Percentiles rank a stretch among this genome's conserved stretches.
phyloP scores from a whole-genome alignment of 2,113 vertebrate genomes.

The Apodemus sylvaticus region DNA sequence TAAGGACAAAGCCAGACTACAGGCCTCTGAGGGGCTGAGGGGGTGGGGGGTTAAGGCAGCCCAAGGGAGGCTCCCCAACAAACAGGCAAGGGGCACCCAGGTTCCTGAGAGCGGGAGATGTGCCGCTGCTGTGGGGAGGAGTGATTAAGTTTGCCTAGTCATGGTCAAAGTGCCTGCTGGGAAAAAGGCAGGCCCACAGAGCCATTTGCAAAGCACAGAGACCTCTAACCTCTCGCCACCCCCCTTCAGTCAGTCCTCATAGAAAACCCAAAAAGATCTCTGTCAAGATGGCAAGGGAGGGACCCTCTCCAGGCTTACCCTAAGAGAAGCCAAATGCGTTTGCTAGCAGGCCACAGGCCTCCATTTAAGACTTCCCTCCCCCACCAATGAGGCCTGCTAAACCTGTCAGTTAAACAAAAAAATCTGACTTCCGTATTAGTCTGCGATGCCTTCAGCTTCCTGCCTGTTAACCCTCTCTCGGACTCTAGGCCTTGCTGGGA shows the following conservation, averaged over 20 bases:
- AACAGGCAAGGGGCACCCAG: not conserved
- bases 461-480: slow-evolving; percentile 87
- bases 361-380: slow-evolving; percentile 68
- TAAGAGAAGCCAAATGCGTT: slow-evolving; percentile 70
- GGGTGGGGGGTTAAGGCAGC: not conserved
- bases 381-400: slow-evolving; percentile 79
- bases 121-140: not conserved
- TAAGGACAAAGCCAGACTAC: not conserved
- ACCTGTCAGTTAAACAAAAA: slow-evolving; percentile 86
- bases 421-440: slow-evolving; percentile 86
- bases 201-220: slow-evolving; percentile 26
- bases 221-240: not conserved
- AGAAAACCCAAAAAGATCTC: slow-evolving; percentile 47
- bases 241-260: not conserved
- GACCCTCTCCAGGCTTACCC: slow-evolving; percentile 58
- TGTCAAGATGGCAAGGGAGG: slow-evolving; percentile 65
- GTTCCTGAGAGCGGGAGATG: not conserved
- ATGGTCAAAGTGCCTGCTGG: slow-evolving; percentile 58
- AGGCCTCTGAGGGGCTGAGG: slow-evolving; percentile 52
- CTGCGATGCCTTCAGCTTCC: slow-evolving; percentile 85
- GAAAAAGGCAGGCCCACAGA: slow-evolving; percentile 62
- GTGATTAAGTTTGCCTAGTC: slow-evolving; percentile 75
- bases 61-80: not conserved
- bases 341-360: slow-evolving; percentile 60
- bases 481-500: slow-evolving; percentile 78